Conservation (phyloP, 1,140 invertebrate genomes). For the Gryon sp. region DNA sequence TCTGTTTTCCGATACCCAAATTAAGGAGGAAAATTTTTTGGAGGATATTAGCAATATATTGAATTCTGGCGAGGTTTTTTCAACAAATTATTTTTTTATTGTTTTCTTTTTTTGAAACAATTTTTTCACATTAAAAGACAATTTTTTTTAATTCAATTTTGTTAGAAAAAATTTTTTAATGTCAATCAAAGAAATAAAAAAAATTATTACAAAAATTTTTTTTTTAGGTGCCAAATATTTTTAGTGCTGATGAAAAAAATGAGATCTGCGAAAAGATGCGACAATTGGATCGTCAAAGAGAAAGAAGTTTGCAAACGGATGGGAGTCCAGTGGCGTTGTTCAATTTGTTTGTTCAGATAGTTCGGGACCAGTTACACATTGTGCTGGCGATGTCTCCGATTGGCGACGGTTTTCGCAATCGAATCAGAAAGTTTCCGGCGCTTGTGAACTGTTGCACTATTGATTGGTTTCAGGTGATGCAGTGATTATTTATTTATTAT, state of each 20-base stretch:
- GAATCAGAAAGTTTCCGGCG: slow-evolving; percentile 95
- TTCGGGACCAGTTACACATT: slow-evolving; percentile 95
- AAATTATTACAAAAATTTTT: not conserved
- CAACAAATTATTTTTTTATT: too few species aligned
- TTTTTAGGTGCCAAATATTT: slow-evolving; percentile 90
- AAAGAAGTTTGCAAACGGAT: slow-evolving; percentile 94
- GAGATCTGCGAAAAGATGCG: slow-evolving; percentile 97
- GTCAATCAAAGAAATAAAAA: too few species aligned
- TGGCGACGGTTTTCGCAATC: slow-evolving; percentile 90
- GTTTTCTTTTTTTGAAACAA: too few species aligned
- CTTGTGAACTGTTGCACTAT: slow-evolving; percentile 98
- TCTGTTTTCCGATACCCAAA: slow-evolving; percentile 94
- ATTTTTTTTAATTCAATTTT: too few species aligned
- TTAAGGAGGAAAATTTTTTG: slow-evolving; percentile 95
- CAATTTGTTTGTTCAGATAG: slow-evolving; percentile 94
- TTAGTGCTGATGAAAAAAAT: slow-evolving; percentile 91
- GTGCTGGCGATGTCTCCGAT: slow-evolving; percentile 96
- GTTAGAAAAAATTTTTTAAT: too few species aligned
- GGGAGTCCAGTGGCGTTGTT: slow-evolving; percentile 94
- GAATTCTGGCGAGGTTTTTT: slow-evolving; percentile 94
- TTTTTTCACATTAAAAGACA: slow-evolving; percentile 49
- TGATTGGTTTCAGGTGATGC: slow-evolving; percentile 97
- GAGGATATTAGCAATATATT: slow-evolving; percentile 97
- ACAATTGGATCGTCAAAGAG: slow-evolving; percentile 92
- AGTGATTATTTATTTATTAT: too few species aligned